Base-by-base conservation (phyloP, 2,113 vertebrate genomes). In the Melanerpes aurifrons region DNA sequence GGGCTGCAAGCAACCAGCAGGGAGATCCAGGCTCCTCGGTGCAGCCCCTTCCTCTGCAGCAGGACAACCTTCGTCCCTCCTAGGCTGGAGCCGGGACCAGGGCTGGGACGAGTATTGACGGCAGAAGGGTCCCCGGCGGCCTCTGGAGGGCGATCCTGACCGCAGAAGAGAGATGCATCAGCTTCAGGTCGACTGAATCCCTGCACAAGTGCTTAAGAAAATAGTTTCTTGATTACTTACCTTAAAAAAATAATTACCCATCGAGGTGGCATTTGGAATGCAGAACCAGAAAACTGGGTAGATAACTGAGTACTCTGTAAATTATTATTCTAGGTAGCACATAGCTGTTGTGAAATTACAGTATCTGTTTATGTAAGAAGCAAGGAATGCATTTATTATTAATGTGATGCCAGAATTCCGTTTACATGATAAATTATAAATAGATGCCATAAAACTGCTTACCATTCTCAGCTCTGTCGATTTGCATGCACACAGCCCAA, bases 211-310 rank as follows among this genome's bases (percentile, higher is more conserved):
- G 2, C 31, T 59, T 37, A 54, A 48, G 56, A 35, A 73, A 73
- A 54, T 5, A 35, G 15, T 58, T 80, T 53, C 83, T 72, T 76
- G n/a, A n/a, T 71, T 71, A 12, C 62, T 43, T n/a, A 35, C 19
- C 6, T 63, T 54, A 58, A 72, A 31, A 31, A 83, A 67, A 69
- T 45, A 80, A 69, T 73, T 73, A 37, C 37, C 43, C 5, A 5
- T 22, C 0, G 0, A 53, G 32, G 24, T 0, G 0, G 45, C 28
- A 31, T 62, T 87, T 0, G 2, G 61, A 82, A 74, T 37, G 50
- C 2, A 3, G 37, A 89, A 59, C 2, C 6, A 35, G 50, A 77
- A 48, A 73, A 50, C 17, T 72, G 59, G 43, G 40, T 40, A 56
- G n/a, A n/a, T 10, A 31, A 7, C 37, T 18, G 54, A 61, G 17